Conservation (phyloP, 2,797 vertebrate genomes). For the Distichodus sexfasciatus region DNA sequence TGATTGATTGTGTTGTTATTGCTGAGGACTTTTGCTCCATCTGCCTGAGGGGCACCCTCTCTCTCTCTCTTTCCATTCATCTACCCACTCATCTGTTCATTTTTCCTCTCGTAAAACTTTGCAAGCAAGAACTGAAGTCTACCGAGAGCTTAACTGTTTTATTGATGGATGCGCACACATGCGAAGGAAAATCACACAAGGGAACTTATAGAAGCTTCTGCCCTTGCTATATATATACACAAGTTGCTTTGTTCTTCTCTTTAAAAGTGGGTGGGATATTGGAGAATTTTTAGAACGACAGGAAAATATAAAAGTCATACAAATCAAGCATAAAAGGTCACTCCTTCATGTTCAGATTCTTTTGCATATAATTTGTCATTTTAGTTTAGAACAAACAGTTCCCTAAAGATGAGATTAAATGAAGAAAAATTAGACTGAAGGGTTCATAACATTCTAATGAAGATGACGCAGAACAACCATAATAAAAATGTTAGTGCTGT, state of each 20-base stretch:
- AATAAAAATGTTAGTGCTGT: too few species aligned
- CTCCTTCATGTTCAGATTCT: neutral
- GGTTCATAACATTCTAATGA: too few species aligned
- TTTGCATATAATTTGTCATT: too few species aligned
- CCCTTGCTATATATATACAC: neutral
- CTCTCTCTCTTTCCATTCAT: conserved; percentile 46
- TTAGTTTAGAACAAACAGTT: too few species aligned
- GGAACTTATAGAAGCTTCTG: conserved; percentile 22
- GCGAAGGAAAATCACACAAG: conserved; percentile 46
- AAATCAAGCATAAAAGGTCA: too few species aligned
- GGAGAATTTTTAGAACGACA: too few species aligned
- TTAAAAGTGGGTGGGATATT: neutral
- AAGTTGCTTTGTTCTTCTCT: neutral
- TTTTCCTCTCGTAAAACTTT: conserved; percentile 79
- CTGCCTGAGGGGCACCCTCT: conserved; percentile 67
- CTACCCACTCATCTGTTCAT: conserved; percentile 77
- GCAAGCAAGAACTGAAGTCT: conserved; percentile 64
- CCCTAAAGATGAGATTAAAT: too few species aligned
- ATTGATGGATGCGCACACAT: conserved; percentile 74
- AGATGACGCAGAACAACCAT: too few species aligned
- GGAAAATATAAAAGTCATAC: too few species aligned
- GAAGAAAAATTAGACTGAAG: too few species aligned
- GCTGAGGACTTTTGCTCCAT: conserved; percentile 80
- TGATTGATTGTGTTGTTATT: conserved; percentile 86
- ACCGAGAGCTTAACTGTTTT: conserved; percentile 76